These are phyloP conservation scores for Propithecus perrieri DNA, from an alignment of 2,797 vertebrate species.

Conservation along the genomic window DNA sequence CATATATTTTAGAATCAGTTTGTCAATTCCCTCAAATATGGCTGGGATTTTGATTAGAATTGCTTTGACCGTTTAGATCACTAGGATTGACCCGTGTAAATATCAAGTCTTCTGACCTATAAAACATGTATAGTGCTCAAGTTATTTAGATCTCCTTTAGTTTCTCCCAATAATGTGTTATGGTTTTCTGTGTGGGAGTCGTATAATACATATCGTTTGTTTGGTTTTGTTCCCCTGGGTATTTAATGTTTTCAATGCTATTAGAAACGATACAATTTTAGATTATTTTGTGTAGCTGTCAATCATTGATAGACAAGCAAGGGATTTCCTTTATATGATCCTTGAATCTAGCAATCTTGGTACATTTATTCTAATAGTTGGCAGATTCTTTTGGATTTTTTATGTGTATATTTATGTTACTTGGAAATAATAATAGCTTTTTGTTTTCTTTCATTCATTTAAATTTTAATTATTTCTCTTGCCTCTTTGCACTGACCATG, in stretches of 20 bases:
- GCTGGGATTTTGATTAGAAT: background rate
- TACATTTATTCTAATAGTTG: background rate
- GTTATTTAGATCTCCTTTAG: background rate
- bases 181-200: background rate
- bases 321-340: background rate
- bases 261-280: background rate
- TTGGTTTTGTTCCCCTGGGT: background rate
- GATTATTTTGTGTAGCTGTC: background rate
- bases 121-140: background rate
- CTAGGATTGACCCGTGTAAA: background rate
- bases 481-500: background rate
- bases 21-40: background rate
- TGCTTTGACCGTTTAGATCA: background rate
- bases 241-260: background rate
- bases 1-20: background rate
- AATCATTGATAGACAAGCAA: background rate
- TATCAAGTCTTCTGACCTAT: background rate
- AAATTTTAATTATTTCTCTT: background rate
- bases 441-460: background rate
- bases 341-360: background rate
- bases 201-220: background rate
- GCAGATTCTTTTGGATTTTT: background rate
- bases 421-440: background rate
- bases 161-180: background rate
- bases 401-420: background rate